Conservation (phyloP, 2,797 vertebrate species). For the Antrozous pallidus region DNA sequence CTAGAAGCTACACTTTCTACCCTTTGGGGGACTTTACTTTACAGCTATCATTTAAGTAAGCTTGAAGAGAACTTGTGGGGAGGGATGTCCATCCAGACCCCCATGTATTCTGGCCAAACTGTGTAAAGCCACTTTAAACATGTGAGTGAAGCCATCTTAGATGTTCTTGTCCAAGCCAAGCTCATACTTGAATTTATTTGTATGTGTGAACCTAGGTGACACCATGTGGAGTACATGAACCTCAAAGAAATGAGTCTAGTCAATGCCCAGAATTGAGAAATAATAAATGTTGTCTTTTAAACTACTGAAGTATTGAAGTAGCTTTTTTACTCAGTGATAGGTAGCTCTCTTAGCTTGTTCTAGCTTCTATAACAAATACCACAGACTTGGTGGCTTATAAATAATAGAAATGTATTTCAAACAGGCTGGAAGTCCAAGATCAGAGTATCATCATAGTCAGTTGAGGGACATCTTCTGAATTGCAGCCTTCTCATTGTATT, state of each 20-base stretch:
- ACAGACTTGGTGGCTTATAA: neutral
- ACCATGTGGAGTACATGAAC: neutral
- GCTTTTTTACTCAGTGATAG: neutral
- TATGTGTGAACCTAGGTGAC: neutral
- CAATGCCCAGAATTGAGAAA: slow-evolving; percentile 12
- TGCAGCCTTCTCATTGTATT: neutral
- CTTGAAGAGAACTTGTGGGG: neutral
- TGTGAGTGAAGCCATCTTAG: neutral
- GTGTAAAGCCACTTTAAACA: neutral
- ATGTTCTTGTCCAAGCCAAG: neutral
- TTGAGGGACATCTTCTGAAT: neutral
- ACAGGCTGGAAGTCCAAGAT: neutral
- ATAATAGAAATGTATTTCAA: neutral
- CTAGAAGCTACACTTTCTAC: neutral
- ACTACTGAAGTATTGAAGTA: neutral
- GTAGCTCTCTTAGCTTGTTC: neutral
- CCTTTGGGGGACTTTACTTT: neutral
- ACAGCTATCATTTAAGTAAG: neutral
- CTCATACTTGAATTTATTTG: neutral
- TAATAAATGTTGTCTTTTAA: slow-evolving; percentile 23
- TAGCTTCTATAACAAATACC: neutral
- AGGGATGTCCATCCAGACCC: neutral
- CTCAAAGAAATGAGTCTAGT: neutral
- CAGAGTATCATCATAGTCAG: neutral
- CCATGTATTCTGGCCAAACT: neutral